Conservation (phyloP, 2,888 invertebrate genomes). For the Mactromeris polynyma region DNA sequence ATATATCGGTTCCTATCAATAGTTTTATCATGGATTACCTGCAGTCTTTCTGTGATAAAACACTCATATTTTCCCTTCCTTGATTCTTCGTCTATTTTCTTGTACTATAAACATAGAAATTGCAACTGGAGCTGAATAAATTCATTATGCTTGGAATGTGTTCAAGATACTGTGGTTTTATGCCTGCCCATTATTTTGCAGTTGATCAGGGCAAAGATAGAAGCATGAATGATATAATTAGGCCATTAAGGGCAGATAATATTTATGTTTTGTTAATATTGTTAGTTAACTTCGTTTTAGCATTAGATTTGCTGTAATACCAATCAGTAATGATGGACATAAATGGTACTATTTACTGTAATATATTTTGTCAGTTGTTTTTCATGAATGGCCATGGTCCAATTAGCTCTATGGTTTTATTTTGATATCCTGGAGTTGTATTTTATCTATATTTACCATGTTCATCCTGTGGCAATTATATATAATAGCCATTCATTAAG, state of each 20-base stretch:
- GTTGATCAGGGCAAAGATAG: background rate
- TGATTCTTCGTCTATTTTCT: conserved; percentile 4
- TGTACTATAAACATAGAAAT: conserved; percentile 36
- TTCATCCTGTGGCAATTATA: no score
- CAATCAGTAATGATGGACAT: background rate
- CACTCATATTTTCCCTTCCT: conserved; percentile 28
- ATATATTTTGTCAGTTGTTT: no score
- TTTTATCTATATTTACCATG: no score
- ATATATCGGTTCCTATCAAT: conserved; percentile 26
- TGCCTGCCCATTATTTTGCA: background rate
- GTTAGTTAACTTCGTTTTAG: background rate
- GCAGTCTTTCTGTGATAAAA: conserved; percentile 28
- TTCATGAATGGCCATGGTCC: no score
- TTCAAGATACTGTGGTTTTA: conserved; percentile 41
- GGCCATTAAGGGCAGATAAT: background rate
- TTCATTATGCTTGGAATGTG: conserved; percentile 50
- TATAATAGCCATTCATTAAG: no score
- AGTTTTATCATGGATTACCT: conserved; percentile 36
- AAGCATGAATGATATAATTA: background rate
- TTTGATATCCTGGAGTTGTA: no score
- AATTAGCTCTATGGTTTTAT: no score
- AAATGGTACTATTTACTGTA: no score
- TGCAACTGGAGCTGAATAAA: conserved; percentile 39
- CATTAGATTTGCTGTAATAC: background rate
- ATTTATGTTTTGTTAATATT: background rate